phyloP scores from a whole-genome alignment of 2,113 vertebrate genomes.

The Nothocercus julius region DNA sequence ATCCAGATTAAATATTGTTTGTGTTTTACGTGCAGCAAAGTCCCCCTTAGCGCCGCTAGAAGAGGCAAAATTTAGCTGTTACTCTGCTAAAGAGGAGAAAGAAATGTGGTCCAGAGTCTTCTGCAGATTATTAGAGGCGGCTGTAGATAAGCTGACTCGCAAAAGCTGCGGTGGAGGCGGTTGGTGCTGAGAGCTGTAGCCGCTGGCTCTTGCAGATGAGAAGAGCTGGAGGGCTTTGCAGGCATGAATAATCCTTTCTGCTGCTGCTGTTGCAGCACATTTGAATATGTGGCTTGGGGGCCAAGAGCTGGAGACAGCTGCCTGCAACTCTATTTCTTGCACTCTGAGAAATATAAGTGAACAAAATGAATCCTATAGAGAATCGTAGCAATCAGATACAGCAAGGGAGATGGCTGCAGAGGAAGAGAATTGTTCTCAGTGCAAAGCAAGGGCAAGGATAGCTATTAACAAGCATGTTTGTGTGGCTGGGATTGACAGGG shows the following conservation, averaged over 20 bases:
- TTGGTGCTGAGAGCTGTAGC: background rate
- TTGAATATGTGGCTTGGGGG: background rate
- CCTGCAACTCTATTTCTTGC: background rate
- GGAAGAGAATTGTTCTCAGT: background rate
- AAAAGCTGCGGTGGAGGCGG: background rate
- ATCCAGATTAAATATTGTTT: background rate
- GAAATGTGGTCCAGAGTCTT: background rate
- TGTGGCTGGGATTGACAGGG: background rate
- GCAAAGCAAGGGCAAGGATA: background rate
- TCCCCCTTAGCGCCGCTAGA: rapidly evolving
- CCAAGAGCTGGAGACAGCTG: conserved; percentile 10
- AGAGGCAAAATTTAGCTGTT: background rate
- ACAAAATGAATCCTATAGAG: background rate
- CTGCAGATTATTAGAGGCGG: background rate
- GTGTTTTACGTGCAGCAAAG: background rate
- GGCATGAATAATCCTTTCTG: background rate
- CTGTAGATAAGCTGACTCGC: background rate
- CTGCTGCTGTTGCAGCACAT: background rate
- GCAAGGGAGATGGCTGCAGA: background rate
- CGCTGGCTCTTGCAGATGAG: background rate
- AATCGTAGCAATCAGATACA: background rate
- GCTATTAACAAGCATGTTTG: background rate
- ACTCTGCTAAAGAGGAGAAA: background rate
- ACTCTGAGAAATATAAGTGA: background rate
- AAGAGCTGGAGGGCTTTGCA: background rate